Conservation (phyloP, 2,888 invertebrate species). For the Microctonus aethiopoides region DNA sequence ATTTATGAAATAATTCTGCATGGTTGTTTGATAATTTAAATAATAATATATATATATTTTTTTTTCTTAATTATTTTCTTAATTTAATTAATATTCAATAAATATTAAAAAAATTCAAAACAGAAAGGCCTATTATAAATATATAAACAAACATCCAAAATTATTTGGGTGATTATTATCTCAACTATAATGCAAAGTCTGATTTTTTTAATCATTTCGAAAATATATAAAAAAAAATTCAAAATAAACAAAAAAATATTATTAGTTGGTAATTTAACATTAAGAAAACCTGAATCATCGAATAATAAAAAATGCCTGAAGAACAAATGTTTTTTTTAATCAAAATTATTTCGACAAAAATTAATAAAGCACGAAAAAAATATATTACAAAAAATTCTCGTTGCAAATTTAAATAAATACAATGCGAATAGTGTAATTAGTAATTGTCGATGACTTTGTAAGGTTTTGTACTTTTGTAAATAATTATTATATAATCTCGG, state of each 20-base stretch:
- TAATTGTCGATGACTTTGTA: conserved; percentile 59
- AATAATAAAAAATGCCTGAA: conserved; percentile 14
- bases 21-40: background rate
- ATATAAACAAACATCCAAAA: background rate
- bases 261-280: conserved; percentile 30
- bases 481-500: conserved; percentile 50
- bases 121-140: background rate
- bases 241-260: conserved; percentile 8
- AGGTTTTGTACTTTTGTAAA: conserved; percentile 67
- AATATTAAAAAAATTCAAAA: conserved; percentile 4
- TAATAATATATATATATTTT: background rate
- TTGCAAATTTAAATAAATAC: conserved; percentile 22
- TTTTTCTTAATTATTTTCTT: background rate
- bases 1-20: background rate
- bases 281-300: conserved; percentile 35
- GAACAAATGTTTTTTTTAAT: background rate
- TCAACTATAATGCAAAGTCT: conserved; percentile 40
- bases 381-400: too few species aligned
- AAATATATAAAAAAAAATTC: background rate
- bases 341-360: background rate
- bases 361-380: conserved; percentile 27
- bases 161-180: background rate
- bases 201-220: conserved; percentile 33
- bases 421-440: background rate
- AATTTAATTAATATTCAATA: conserved; percentile 14